Base-by-base conservation (phyloP, 2,888 invertebrate genomes). In the Orthonevra nobilis region DNA sequence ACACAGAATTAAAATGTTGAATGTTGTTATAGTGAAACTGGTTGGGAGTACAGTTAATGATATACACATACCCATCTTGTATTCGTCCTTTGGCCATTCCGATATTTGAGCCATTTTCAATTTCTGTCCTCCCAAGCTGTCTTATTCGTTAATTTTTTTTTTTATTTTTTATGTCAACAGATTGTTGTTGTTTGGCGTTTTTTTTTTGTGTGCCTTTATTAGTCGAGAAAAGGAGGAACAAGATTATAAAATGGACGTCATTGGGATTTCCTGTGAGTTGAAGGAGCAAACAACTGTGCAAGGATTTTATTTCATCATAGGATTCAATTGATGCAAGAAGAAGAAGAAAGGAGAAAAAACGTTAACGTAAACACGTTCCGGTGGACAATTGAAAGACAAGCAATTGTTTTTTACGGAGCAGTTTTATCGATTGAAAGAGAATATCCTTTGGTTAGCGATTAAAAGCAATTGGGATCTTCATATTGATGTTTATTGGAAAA, bases 1-100 rank as follows among this genome's bases (percentile, higher is more conserved):
- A 38, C 56, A 68, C 46, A 56, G 56, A 48, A 68, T 68, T 68
- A 68, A 48, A 56, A 68, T 54, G 52, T 42, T 42, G 64, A 64
- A 54, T 54, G 54, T 54, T 64, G 64, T 48, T 68, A 46, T 28
- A 56, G 38, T 12, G 46, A 68, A 48, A 56, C 40, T 54, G 64
- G 63, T 32, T 54, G 54, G 20, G 14, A 20, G 54, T 50, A 34
- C 15, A 30, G 68, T 56, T 58, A 48, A 36, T 68, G 56, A 54
- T 56, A 68, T 30, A 38, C 9, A 38, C 19, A 26, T 20, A 20
- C n/a, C 23, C 10, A 26, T 5, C 10, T 48, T 9, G 30, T 38
- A 50, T 32, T 14, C 48, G 23, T 48, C 46, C 61, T 44, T 54
- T 48, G 30, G 32, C 40, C 34, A 28, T 56, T 44, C 9, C 23